Base-by-base conservation (phyloP, 2,888 invertebrate genomes). In the Cryptosula pallasiana region DNA sequence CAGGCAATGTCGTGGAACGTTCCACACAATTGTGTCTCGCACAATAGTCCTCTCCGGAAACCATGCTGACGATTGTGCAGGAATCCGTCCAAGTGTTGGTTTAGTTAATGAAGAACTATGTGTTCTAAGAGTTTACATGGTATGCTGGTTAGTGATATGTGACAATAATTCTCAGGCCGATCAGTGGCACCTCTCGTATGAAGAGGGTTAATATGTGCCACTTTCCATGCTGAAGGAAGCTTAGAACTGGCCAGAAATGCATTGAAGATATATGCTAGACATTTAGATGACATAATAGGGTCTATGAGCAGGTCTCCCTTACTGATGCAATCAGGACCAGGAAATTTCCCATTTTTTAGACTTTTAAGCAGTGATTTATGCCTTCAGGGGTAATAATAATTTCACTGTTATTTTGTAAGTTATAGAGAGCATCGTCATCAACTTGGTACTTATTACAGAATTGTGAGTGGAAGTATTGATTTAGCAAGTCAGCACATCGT, bases 11-110 rank as follows among this genome's bases (percentile, higher is more conserved):
- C 16, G 25, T n/a, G n/a, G n/a, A n/a, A n/a, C n/a, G n/a, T n/a
- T n/a, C n/a, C n/a, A n/a, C n/a, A n/a, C n/a, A n/a, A n/a, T 55
- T 55, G 55, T 5, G 55, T 55, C 23, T 55, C 55, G 55, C 55
- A 55, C 23, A 25, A 55, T 23, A 55, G 25, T 5, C 55, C 55
- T 23, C 23, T 5, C 5, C 55, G 55, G 23, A 55, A 55, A 25
- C 55, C 55, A 25, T 55, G 55, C 25, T 55, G 55, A 3, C 55
- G 9, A 3, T 5, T 55, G 55, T 23, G 9, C 55, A 55, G 55
- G 5, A 55, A 20, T 16, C 3, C 25, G 23, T 55, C 55, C 9
- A 55, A 3, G 55, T 5, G 16, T 20, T 5, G 23, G 23, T 16
- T 5, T n/a, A 55, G 9, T 5, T 55, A 16, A n/a, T 23, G 55